phyloP scores from a whole-genome alignment of 2,113 vertebrate genomes.

The Saccopteryx bilineata region DNA sequence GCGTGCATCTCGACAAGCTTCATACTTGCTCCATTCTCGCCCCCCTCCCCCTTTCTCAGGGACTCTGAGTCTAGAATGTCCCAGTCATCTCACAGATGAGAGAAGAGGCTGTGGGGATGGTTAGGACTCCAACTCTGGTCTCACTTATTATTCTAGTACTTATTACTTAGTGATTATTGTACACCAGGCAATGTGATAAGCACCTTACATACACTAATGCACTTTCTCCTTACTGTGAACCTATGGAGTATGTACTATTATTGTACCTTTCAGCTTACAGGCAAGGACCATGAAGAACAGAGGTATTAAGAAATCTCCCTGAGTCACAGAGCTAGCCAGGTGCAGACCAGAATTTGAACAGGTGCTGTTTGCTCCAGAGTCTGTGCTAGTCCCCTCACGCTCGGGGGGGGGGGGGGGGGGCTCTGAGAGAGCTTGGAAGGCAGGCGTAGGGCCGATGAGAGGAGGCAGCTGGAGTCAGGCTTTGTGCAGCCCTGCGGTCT shows the following conservation, averaged over 20 bases:
- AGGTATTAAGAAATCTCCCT: background rate
- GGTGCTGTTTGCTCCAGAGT: background rate
- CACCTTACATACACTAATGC: background rate
- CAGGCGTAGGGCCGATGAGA: background rate
- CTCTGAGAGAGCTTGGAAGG: background rate
- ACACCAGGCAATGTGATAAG: background rate
- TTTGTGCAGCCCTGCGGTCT: fast-evolving
- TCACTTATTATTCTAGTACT: background rate
- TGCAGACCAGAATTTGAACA: background rate
- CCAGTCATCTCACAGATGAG: background rate
- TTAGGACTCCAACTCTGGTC: background rate
- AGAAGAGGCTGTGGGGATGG: background rate
- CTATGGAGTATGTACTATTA: background rate
- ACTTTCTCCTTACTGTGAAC: background rate
- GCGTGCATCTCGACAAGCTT: background rate
- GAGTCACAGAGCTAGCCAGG: background rate
- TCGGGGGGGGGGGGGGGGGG: too few species aligned
- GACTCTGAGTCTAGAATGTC: background rate
- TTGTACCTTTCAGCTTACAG: background rate
- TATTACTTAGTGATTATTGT: background rate
- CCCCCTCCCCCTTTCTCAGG: background rate
- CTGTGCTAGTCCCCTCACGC: background rate
- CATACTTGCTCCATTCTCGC: background rate
- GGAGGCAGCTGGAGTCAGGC: background rate
- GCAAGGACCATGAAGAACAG: background rate